Conservation (phyloP, 2,888 invertebrate species). For the Zygogramma bicolorata region DNA sequence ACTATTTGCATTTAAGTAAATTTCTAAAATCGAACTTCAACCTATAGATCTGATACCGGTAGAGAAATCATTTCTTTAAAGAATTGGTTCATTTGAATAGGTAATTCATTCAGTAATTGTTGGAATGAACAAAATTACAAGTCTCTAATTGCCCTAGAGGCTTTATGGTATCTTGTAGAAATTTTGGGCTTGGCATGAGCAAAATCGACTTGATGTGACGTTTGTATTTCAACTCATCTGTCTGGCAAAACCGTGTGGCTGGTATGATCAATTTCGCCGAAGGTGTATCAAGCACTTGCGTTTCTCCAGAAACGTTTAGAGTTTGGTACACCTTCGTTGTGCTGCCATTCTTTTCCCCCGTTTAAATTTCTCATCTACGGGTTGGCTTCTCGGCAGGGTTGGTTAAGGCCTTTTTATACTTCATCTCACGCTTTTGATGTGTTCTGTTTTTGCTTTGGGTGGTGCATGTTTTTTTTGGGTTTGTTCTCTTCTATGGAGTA, state of each 20-base stretch:
- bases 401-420: neutral
- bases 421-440: constrained; percentile 27
- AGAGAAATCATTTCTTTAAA: too few relatives aligned
- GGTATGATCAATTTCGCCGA: constrained; percentile 55
- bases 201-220: constrained; percentile 61
- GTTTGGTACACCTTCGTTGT: constrained; percentile 59
- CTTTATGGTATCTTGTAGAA: constrained; percentile 10
- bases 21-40: too few relatives aligned
- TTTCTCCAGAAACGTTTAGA: constrained; percentile 49
- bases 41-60: too few relatives aligned
- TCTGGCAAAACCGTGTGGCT: constrained; percentile 66
- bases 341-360: constrained; percentile 36
- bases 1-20: too few relatives aligned
- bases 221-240: constrained; percentile 62
- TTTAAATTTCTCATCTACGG: neutral
- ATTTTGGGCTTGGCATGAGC: constrained; percentile 59
- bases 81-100: too few relatives aligned
- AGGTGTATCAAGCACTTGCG: constrained; percentile 57
- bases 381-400: constrained; percentile 2
- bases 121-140: neutral
- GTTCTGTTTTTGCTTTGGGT: constrained; percentile 16
- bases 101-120: too few relatives aligned
- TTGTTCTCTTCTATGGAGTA: constrained; percentile 22
- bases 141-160: neutral
- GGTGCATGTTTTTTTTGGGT: constrained; percentile 27